Conservation (phyloP, 2,888 invertebrate species). For the Cheilosia vernalis region DNA sequence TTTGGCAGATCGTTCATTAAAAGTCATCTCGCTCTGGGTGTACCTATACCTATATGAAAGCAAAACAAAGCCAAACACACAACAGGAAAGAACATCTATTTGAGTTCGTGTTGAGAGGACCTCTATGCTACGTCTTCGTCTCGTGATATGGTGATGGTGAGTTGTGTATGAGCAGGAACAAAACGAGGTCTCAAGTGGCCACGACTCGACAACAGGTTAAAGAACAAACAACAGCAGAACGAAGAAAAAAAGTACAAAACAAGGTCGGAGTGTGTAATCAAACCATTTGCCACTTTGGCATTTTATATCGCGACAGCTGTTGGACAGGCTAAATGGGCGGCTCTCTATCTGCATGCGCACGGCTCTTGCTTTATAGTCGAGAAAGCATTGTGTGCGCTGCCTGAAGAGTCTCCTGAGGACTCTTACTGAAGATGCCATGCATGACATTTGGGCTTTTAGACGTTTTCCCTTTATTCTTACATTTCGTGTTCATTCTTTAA, state of each 20-base stretch:
- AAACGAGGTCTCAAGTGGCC: slow-evolving; percentile 64
- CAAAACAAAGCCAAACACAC: slow-evolving; percentile 35
- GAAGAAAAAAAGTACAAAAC: neutral
- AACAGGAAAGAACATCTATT: slow-evolving; percentile 60
- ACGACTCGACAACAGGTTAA: slow-evolving; percentile 59
- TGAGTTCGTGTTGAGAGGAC: slow-evolving; percentile 65
- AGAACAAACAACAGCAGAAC: slow-evolving; percentile 5
- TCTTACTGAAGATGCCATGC: slow-evolving; percentile 45
- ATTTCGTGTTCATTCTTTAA: slow-evolving; percentile 46
- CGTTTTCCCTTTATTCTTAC: slow-evolving; percentile 13
- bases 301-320: slow-evolving; percentile 75
- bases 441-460: slow-evolving; percentile 46
- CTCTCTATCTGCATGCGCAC: slow-evolving; percentile 57
- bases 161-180: slow-evolving; percentile 47
- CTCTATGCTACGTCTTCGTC: slow-evolving; percentile 44
- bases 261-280: slow-evolving; percentile 65
- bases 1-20: slow-evolving; percentile 73
- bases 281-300: slow-evolving; percentile 74
- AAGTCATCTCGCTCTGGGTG: slow-evolving; percentile 36
- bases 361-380: slow-evolving; percentile 35
- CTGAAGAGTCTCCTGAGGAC: slow-evolving; percentile 49
- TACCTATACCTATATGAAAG: neutral
- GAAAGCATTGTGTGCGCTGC: slow-evolving; percentile 30
- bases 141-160: neutral
- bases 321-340: slow-evolving; percentile 74